Evolutionary conservation across 2,888 invertebrate genomes (phyloP), one percentile per base, ranked within the genome.

Genomic region (Dynastes maya): DNA sequence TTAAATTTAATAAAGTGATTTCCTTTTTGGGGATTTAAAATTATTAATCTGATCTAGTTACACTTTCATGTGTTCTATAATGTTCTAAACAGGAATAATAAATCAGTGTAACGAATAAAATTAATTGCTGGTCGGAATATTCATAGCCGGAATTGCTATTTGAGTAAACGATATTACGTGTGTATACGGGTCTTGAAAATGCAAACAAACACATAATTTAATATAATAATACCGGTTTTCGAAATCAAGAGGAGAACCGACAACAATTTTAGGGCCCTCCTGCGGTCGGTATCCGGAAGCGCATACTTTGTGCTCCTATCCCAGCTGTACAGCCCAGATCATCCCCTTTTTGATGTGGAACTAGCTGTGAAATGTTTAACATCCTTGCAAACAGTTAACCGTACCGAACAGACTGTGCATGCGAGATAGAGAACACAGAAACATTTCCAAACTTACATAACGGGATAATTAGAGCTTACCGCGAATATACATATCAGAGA

Each of bases 201-300:
- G 11, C 8, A 45, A 11, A 8, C 11, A 45, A 45, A 45, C 45
- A 45, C 11, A 45, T 45, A 45, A 45, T 45, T 45, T 11, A 45
- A 45, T 45, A 11, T 45, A 45, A 16, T 53, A 53, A 53, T n/a
- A 16, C 53, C 13, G 53, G n/a, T 53, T 53, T 53, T 53, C n/a
- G 53, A 53, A 53, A 53, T 53, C 53, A 53, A 53, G 53, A 53
- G 16, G 53, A 53, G 53, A 16, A 53, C 53, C n/a, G 53, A 53
- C 53, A 53, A 16, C 53, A 53, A 53, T 53, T 16, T 16, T 13
- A 16, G 16, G 53, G n/a, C 16, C n/a, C 53, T n/a, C 53, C n/a
- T 53, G 53, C 53, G 53, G 53, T 53, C 13, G 53, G 53, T 13
- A 53, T 53, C 16, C 53, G 53, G n/a, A 6, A 53, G 13, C 53